These are phyloP conservation scores for Labeo calbasu DNA, from an alignment of 2,797 vertebrate genomes.

Conservation along the genomic window DNA sequence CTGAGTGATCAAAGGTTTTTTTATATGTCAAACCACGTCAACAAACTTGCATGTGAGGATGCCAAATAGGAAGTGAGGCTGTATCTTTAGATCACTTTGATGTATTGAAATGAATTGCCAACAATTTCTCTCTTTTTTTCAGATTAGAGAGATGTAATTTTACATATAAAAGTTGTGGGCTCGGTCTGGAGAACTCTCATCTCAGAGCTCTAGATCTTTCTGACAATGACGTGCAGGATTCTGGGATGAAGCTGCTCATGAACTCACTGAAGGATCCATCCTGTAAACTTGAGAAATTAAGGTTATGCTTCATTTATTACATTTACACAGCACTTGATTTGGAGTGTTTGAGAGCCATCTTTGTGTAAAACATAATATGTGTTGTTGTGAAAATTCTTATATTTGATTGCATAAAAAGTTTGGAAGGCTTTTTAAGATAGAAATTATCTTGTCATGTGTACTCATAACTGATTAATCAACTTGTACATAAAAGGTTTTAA, in stretches of 20 bases:
- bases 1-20: not conserved
- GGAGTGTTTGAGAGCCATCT: not conserved
- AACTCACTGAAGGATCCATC: constrained; percentile 16
- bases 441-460: not conserved
- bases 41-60: not conserved
- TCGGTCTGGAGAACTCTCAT: constrained; percentile 26
- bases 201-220: constrained; percentile 52
- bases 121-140: not conserved
- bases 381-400: not conserved
- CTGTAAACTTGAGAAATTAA: constrained; percentile 53
- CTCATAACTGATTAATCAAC: not conserved
- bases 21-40: not conserved
- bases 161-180: constrained; percentile 33
- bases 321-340: not conserved
- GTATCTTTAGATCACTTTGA: not conserved
- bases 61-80: not conserved
- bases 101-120: not conserved
- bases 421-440: no score
- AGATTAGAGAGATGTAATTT: constrained; percentile 49
- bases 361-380: not conserved
- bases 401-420: not conserved
- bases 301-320: constrained; percentile 4
- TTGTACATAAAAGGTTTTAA: not conserved
- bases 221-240: constrained; percentile 49
- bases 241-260: constrained; percentile 36